Evolutionary conservation across 2,888 invertebrate species (phyloP), one percentile per base, ranked within the genome.

Genomic region (Meta bourneti): DNA sequence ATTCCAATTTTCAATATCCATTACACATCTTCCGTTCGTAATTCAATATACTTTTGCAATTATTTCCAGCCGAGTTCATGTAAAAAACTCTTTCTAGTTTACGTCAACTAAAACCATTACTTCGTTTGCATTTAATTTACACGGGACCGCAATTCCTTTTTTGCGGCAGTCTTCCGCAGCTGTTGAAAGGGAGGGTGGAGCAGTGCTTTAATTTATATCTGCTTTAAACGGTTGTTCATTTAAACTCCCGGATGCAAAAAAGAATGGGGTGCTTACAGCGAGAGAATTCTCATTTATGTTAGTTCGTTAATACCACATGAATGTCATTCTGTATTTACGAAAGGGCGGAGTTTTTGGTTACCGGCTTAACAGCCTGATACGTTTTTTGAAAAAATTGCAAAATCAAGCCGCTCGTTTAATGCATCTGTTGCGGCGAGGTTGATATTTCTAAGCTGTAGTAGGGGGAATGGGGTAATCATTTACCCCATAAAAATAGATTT

Each of bases 191-290:
- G 72, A 72, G 34, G 61, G 16, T 61, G 13, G 61, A 61, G 74
- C 34, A 8, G 74, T 52, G 61, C 34, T 11, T 84, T 84, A 84
- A 84, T 84, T 84, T 84, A 84, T 84, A 34, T 75, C 16, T n/a
- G 7, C 16, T 13, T 20, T 61, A 34, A 80, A 69, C n/a, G n/a
- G n/a, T 69, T 61, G 13, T 61, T 52, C 19, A 9, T 80, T 80
- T 34, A 54, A 80, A 80, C 80, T 69, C 16, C 8, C 5, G 13
- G 9, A 11, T 19, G 34, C 6, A 69, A 69, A 80, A 54, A 69
- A 61, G 61, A 4, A 80, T 13, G 13, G n/a, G 20, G n/a, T 52
- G n/a, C 78, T 52, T 52, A 6, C 19, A 74, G 16, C 48, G 34
- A 16, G 34, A 9, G 11, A 52, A 78, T 8, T 78, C n/a, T 16